Percentiles rank a stretch among this genome's conserved stretches.
Evolutionary conservation across 2,888 invertebrate species (phyloP).

Genomic region (Agrochola lychnidis): DNA sequence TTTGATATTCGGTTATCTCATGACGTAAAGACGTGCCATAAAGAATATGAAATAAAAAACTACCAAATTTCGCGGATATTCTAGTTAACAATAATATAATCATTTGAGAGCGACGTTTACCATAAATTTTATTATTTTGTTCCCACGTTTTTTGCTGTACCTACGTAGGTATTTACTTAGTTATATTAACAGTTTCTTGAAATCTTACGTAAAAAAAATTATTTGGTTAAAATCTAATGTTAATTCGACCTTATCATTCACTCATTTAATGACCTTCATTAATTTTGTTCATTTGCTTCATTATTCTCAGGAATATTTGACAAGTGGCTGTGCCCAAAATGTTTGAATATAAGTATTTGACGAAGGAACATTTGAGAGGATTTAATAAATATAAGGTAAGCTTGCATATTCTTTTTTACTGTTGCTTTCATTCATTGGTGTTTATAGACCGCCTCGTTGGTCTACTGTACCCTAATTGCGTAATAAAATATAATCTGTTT

Average conservation of each 20-base stretch:
- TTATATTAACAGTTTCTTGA: no score
- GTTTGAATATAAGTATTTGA: conserved; percentile 94
- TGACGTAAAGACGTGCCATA: no score
- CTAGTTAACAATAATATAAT: no score
- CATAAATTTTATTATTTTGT: no score
- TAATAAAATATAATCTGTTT: no score
- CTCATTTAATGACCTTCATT: background rate
- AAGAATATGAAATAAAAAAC: no score
- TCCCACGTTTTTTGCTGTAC: no score
- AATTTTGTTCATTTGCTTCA: conserved; percentile 9
- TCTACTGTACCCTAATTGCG: no score
- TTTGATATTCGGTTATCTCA: no score
- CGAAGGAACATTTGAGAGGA: conserved; percentile 95
- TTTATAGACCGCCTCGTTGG: background rate
- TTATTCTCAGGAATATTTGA: conserved; percentile 30
- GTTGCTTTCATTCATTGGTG: background rate
- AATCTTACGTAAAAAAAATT: background rate
- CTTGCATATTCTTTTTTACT: background rate
- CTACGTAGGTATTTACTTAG: no score
- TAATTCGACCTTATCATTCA: background rate
- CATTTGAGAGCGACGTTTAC: no score
- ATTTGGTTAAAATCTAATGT: background rate
- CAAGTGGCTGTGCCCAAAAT: conserved; percentile 65
- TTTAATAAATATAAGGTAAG: conserved; percentile 97
- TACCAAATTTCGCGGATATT: no score